These are phyloP conservation scores for Rutilus rutilus DNA, from an alignment of 2,113 vertebrate species.

Conservation along the genomic window DNA sequence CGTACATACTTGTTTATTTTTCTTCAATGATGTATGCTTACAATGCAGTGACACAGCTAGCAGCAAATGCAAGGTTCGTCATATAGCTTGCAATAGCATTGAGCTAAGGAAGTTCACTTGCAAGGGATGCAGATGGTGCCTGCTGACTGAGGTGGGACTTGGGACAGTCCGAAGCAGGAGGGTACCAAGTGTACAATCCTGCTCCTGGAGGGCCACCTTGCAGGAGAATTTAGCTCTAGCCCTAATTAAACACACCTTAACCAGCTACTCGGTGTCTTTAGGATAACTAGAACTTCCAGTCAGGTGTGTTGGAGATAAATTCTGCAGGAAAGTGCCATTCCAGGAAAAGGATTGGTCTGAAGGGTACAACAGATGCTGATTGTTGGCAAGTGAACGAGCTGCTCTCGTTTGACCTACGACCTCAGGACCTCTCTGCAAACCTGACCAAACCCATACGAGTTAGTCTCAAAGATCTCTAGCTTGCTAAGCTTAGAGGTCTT, in stretches of 20 bases:
- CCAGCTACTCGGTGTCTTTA: not conserved
- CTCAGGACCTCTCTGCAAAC: slow-evolving; percentile 10
- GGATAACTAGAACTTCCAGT: not conserved
- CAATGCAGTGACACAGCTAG: slow-evolving; percentile 65
- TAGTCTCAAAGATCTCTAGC: slow-evolving; percentile 10
- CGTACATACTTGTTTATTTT: slow-evolving; percentile 56
- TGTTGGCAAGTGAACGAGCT: slow-evolving; percentile 17
- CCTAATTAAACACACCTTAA: slow-evolving; percentile 7
- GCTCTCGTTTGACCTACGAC: not conserved
- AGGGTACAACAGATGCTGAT: slow-evolving; percentile 32
- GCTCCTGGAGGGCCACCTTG: not conserved
- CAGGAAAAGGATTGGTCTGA: not conserved
- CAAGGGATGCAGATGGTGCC: slow-evolving; percentile 54
- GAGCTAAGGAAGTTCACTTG: slow-evolving; percentile 9
- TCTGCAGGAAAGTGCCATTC: not conserved
- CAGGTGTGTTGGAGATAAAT: not conserved
- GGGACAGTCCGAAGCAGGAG: not conserved
- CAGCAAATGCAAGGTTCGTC: slow-evolving; percentile 74
- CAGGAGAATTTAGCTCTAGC: not conserved
- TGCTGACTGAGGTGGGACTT: slow-evolving; percentile 1
- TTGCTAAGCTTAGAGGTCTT: slow-evolving; percentile 53
- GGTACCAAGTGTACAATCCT: not conserved
- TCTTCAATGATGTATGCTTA: slow-evolving; percentile 56
- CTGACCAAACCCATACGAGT: slow-evolving; percentile 8
- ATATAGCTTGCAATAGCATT: slow-evolving; percentile 51